Base-by-base conservation (phyloP, 1,140 invertebrate species). In the Drosophila littoralis region DNA sequence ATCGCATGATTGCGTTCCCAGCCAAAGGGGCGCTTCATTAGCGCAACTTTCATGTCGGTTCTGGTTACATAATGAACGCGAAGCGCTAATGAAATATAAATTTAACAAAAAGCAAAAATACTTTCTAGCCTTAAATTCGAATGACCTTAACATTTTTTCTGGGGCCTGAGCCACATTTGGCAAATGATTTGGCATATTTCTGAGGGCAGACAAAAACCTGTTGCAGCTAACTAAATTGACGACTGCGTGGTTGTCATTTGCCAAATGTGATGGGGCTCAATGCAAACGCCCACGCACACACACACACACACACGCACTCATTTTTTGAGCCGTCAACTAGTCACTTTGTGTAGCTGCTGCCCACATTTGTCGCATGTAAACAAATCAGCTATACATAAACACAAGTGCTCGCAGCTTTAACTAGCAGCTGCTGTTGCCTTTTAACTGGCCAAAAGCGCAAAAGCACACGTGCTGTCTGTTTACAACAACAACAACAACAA, bases 41-140 rank as follows among this genome's bases (percentile, higher is more conserved):
- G 79, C 46, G 40, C 38, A 58, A 77, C 83, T 89, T 86, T 86
- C 66, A 72, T 66, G 76, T 71, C 74, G 83, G 78, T 65, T 88
- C 77, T 80, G 79, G 79, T 88, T 88, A 88, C 84, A 88, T 88
- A 88, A 88, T 74, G 42, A 77, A 57, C 75, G 22, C 74, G 3
- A 42, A 43, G n/a, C 17, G 32, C 13, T 48, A 45, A 61, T 28
- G n/a, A 61, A 69, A 63, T n/a, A 43, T 33, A 50, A 50, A 78
- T 71, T 52, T 12, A 50, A 59, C 51, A 55, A 79, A 51, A 46
- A 73, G 74, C 59, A 75, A 65, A 79, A 77, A 83, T 83, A 88
- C 83, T 88, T 88, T 88, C 83, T 88, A 83, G 73, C 63, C 9
- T 51, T 63, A 67, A 52, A 55, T 60, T 65, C 13, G 50, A 10